Evolutionary conservation across 2,797 vertebrate species (phyloP), one percentile per base, ranked within the genome.

Genomic region (Paratrypauchen microcephalus): DNA sequence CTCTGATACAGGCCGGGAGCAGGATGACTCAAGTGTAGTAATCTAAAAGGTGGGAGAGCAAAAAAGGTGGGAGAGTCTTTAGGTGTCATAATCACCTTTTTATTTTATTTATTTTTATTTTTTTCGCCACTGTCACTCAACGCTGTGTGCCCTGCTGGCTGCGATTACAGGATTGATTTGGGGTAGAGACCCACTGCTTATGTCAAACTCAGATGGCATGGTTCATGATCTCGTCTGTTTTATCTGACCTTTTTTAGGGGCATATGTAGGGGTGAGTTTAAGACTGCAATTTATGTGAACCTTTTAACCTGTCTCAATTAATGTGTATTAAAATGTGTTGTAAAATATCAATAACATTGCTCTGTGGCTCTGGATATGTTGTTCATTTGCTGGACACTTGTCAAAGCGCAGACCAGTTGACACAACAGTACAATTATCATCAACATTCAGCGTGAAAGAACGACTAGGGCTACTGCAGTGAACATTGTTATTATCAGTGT

Each of bases 111-210:
- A n/a, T n/a, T n/a, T 62, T 58, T 12, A 39, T 48, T 70, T 83
- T 45, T 45, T 45, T 16, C 15, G 13, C 79, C 72, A 79, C 74
- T 76, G 67, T 86, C 68, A 83, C 28, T 82, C 65, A 79, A 54
- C 50, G 26, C 28, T 70, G 63, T 72, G 52, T 65, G 54, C 69
- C 77, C 86, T 28, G 0, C 76, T 75, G 74, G 57, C 65, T 66
- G 76, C 81, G 80, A 86, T 87, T 86, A 82, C 57, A 68, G 36
- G 79, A 87, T 79, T 85, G 87, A 90, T 88, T 63, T 79, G 73
- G 56, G 60, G 76, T 68, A 65, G 72, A 71, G 81, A 73, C 79
- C 82, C 69, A 66, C 56, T 8, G 48, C 72, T 77, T 71, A 76
- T 82, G 83, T 88, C 86, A 88, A 83, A 82, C 77, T 80, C 78